Evolutionary conservation across 2,888 invertebrate genomes (phyloP).

Genomic region (Hybos culiciformis): DNA sequence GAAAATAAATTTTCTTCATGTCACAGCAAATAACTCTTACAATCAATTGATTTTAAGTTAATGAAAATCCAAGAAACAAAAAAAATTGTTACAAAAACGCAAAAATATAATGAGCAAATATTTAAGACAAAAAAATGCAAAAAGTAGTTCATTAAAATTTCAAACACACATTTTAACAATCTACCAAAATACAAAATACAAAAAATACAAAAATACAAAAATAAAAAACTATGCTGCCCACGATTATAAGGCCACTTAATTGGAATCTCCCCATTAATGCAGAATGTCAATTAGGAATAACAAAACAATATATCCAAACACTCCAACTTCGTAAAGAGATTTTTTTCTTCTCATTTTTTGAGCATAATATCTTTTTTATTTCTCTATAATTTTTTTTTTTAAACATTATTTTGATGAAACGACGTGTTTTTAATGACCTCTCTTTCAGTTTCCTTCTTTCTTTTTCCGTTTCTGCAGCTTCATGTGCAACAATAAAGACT

Average conservation of each 20-base stretch:
- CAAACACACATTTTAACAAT: constrained; percentile 15
- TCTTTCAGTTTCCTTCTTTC: constrained; percentile 7
- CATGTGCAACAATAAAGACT: not conserved
- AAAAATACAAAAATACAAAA: not conserved
- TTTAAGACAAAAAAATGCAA: too few species aligned
- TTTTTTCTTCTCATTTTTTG: not conserved
- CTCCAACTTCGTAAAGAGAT: constrained; percentile 10
- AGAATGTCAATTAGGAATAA: constrained; percentile 22
- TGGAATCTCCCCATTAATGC: constrained; percentile 20
- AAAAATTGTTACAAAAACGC: too few species aligned
- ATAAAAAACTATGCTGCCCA: not conserved
- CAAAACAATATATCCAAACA: constrained; percentile 20
- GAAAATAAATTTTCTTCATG: too few species aligned
- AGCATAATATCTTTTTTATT: not conserved
- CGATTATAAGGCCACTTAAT: constrained; percentile 18
- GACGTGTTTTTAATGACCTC: constrained; percentile 14
- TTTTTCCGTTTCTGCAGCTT: constrained; percentile 2
- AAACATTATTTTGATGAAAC: constrained; percentile 10
- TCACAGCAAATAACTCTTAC: too few species aligned
- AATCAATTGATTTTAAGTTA: too few species aligned
- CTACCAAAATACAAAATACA: constrained; percentile 3
- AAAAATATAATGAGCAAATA: too few species aligned
- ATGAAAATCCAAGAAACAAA: too few species aligned
- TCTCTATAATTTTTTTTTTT: not conserved
- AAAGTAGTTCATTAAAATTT: constrained; percentile 22